Evolutionary conservation across 2,113 vertebrate species (phyloP), one percentile per base, ranked within the genome.

Genomic region (Climacteris rufus): DNA sequence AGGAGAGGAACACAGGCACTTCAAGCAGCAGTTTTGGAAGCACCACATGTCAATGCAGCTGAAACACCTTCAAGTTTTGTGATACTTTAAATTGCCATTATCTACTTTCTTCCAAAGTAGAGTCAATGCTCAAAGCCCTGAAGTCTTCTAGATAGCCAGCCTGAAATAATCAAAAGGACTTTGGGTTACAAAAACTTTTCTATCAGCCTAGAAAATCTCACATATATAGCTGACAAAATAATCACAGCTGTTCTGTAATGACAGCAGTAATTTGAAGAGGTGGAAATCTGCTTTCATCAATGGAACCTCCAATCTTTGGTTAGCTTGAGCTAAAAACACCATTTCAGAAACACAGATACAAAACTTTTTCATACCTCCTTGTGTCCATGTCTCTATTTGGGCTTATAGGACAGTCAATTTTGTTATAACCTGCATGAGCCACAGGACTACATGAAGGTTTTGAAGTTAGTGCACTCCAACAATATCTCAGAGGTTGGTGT

Each of bases 41-140:
- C 1, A 4, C 7, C 22, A 39, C 15, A 6, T 10, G 1, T 9
- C 19, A 6, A 12, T 10, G 1, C 15, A 31, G 20, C 28, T 37
- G 22, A 50, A 80, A 20, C 17, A 61, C 6, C 4, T 45, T 69
- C 12, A 17, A 27, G 14, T 8, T 69, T 72, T 33, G 3, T n/a
- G 19, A 5, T n/a, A 50, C 59, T 79, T 85, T 17, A 7, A 44
- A 45, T 44, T 74, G 1, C 30, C 31, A 33, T 39, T 25, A 22
- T 21, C 22, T 37, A 5, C 4, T 23, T 84, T 60, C 7, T 60
- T 87, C 21, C 19, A 37, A 30, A 56, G 20, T 15, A 52, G 24
- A 69, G 47, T 2, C 6, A 57, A 19, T 1, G 1, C 20, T 70
- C 16, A 49, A 39, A 80, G 15, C 14, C 13, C 28, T 40, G 42